These are phyloP conservation scores for Peromyscus polionotus DNA, from an alignment of 2,113 vertebrate species.

Conservation along the genomic window DNA sequence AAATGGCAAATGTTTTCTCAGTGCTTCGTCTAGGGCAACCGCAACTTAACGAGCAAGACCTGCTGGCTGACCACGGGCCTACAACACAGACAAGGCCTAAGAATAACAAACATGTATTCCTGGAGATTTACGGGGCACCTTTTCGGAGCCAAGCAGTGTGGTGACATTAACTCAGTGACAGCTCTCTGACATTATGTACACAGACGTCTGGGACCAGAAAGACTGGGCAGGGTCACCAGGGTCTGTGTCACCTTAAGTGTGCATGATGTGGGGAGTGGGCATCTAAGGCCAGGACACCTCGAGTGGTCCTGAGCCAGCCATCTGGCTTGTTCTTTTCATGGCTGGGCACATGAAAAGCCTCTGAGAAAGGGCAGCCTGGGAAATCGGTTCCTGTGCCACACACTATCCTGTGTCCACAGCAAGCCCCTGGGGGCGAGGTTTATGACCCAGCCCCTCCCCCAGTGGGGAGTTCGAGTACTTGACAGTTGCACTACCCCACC, in stretches of 20 bases:
- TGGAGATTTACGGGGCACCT: rapidly evolving
- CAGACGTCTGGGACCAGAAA: not conserved
- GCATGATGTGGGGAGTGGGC: not conserved
- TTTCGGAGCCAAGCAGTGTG: not conserved
- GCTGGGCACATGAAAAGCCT: no score
- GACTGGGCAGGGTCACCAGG: rapidly evolving
- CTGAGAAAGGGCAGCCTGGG: not conserved
- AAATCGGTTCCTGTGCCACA: not conserved
- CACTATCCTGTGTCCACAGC: not conserved
- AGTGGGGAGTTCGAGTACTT: not conserved
- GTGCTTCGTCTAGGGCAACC: not conserved
- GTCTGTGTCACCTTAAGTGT: no score
- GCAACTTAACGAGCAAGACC: not conserved
- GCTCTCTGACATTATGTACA: not conserved
- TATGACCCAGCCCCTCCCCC: not conserved
- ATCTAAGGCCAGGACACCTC: not conserved
- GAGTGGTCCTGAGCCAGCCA: not conserved
- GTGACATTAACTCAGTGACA: rapidly evolving
- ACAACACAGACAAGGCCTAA: not conserved
- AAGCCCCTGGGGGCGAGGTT: not conserved
- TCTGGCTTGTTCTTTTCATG: not conserved
- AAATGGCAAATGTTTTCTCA: not conserved
- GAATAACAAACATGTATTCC: not conserved
- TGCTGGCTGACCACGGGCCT: not conserved
- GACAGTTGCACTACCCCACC: no score